Percentiles rank a stretch among this genome's conserved stretches.
Evolutionary conservation across 1,140 invertebrate species (phyloP).

Genomic region (Neelides sp.): DNA sequence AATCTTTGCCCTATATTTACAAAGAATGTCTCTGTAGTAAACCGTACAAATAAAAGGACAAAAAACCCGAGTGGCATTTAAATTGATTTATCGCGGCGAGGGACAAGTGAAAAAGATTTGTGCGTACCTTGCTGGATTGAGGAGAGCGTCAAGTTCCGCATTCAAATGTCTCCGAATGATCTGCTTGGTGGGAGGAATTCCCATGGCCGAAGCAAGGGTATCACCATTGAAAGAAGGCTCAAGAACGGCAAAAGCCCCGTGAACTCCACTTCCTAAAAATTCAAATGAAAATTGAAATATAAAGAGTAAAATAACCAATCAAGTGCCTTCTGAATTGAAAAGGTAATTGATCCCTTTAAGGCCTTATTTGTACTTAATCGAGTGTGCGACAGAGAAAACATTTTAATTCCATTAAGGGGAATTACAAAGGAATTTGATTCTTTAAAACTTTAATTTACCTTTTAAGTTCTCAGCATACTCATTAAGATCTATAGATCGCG

Average conservation of each 20-base stretch:
- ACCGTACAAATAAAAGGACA: not conserved
- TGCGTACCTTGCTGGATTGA: constrained; percentile 78
- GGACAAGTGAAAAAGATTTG: not conserved
- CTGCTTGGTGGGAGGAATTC: constrained; percentile 82
- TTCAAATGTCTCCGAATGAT: constrained; percentile 81
- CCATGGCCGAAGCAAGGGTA: constrained; percentile 74
- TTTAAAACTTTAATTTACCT: no score
- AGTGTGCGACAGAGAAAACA: no score
- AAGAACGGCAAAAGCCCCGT: constrained; percentile 79
- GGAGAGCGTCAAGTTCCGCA: constrained; percentile 74
- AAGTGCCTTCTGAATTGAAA: no score
- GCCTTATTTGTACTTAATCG: no score
- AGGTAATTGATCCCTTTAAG: no score
- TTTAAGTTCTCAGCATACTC: constrained; percentile 91
- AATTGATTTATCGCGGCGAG: not conserved
- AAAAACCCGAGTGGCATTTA: not conserved
- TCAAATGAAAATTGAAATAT: constrained; percentile 6
- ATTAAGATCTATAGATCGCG: constrained; percentile 76
- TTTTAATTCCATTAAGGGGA: no score
- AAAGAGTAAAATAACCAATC: not conserved
- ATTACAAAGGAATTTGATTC: no score
- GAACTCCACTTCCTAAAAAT: constrained; percentile 71
- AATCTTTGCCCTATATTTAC: constrained; percentile 24
- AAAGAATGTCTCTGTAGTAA: not conserved
- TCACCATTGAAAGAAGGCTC: constrained; percentile 87